phyloP scores from a whole-genome alignment of 2,888 invertebrate species.

The Ectemnius cavifrons region DNA sequence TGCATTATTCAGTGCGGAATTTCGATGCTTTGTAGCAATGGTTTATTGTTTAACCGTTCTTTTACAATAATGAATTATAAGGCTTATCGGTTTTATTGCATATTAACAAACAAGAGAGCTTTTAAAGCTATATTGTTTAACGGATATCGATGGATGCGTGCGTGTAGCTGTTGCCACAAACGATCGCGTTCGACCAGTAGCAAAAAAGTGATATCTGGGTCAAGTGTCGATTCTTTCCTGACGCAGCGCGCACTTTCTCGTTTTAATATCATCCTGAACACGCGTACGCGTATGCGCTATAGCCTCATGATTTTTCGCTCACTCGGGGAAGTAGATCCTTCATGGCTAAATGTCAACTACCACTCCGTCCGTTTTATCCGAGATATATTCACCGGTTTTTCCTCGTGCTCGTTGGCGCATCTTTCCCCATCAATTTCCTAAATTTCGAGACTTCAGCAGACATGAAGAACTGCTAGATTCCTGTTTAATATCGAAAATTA shows the following conservation, averaged over 20 bases:
- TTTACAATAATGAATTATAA: no score
- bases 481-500: no score
- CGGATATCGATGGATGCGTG: no score
- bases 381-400: neutral
- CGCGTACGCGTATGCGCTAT: conserved; percentile 5
- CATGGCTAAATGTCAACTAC: conserved; percentile 28
- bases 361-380: conserved; percentile 21
- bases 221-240: conserved; percentile 34
- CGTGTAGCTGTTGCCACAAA: no score
- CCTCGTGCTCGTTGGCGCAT: neutral
- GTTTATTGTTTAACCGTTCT: no score
- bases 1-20: no score
- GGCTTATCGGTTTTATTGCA: no score
- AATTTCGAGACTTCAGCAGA: neutral
- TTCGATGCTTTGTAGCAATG: no score
- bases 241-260: neutral
- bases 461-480: no score
- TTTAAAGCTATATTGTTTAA: no score
- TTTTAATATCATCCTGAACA: conserved; percentile 15
- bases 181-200: conserved; percentile 7
- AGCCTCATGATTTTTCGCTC: conserved; percentile 31
- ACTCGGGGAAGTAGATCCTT: conserved; percentile 25
- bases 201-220: conserved; percentile 35
- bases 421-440: neutral
- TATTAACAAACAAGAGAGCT: no score